Conservation (phyloP, 2,888 invertebrate species). For the Dexiosoma caninum region DNA sequence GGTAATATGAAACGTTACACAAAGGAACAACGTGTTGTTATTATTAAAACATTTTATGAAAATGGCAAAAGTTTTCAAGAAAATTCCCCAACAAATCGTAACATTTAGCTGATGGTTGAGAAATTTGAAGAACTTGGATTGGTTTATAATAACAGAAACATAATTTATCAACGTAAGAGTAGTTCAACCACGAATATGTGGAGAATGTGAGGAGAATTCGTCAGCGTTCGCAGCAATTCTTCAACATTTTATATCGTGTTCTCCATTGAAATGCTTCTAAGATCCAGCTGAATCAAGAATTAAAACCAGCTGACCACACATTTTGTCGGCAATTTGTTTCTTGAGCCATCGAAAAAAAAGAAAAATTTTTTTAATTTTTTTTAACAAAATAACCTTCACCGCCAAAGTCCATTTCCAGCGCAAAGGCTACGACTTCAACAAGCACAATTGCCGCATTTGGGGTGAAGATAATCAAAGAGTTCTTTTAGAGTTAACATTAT, state of each 20-base stretch:
- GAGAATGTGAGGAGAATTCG: background rate
- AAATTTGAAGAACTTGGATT: background rate
- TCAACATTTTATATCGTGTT: background rate
- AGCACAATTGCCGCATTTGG: too few relatives aligned
- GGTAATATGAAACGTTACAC: too few relatives aligned
- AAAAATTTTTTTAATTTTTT: background rate
- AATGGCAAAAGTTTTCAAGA: background rate
- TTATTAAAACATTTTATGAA: background rate
- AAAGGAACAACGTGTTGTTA: too few relatives aligned
- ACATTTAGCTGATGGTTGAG: background rate
- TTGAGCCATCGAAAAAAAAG: background rate
- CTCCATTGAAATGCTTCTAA: background rate
- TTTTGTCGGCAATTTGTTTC: background rate
- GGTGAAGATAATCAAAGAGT: too few relatives aligned
- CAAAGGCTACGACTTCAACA: too few relatives aligned
- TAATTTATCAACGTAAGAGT: background rate
- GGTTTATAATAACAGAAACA: too few relatives aligned
- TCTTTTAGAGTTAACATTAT: too few relatives aligned
- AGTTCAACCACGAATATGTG: background rate
- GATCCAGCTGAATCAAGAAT: background rate
- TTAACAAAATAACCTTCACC: background rate
- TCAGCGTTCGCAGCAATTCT: background rate
- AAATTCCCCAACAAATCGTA: background rate
- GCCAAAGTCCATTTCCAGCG: background rate
- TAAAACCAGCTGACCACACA: too few relatives aligned